Conservation (phyloP, 2,888 invertebrate species). For the Xestobium rufovillosum region DNA sequence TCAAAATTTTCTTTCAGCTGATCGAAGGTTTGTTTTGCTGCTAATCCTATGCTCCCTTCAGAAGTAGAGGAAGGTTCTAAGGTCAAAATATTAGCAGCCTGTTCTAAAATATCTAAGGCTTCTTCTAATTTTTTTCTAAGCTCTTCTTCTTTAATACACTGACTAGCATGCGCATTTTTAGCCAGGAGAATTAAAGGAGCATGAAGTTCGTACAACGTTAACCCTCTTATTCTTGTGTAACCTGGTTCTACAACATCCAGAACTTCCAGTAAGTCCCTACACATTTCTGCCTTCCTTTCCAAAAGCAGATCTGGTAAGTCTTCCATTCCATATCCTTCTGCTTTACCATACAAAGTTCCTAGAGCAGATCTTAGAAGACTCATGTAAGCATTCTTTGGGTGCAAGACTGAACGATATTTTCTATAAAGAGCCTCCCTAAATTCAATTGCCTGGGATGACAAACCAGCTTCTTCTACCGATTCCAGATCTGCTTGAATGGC, state of each 20-base stretch:
- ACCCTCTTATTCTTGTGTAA: conserved; percentile 65
- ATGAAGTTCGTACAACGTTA: conserved; percentile 74
- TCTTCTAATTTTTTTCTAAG: conserved; percentile 57
- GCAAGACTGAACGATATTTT: conserved; percentile 49
- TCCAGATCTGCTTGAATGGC: conserved; percentile 64
- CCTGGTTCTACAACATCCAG: conserved; percentile 72
- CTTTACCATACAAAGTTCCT: conserved; percentile 71
- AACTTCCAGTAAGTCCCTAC: conserved; percentile 58
- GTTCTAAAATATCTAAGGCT: conserved; percentile 55
- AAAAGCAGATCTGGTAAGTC: conserved; percentile 66
- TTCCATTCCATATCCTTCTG: conserved; percentile 61
- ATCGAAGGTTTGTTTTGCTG: conserved; percentile 48
- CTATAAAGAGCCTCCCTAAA: conserved; percentile 50
- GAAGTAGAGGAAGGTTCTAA: conserved; percentile 59
- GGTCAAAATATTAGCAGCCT: conserved; percentile 57
- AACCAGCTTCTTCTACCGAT: conserved; percentile 50
- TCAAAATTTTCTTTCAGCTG: conserved; percentile 37
- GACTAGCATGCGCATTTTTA: conserved; percentile 54
- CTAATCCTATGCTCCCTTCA: conserved; percentile 57
- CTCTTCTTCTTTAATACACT: conserved; percentile 50
- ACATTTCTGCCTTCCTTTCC: conserved; percentile 68
- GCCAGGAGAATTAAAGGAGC: conserved; percentile 67
- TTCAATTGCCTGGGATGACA: conserved; percentile 55
- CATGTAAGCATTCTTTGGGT: conserved; percentile 68
- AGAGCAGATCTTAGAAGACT: conserved; percentile 60